Percentiles rank a stretch among this genome's conserved stretches.
Evolutionary conservation across 2,113 vertebrate genomes (phyloP).

Genomic region (Oryzias javanicus): DNA sequence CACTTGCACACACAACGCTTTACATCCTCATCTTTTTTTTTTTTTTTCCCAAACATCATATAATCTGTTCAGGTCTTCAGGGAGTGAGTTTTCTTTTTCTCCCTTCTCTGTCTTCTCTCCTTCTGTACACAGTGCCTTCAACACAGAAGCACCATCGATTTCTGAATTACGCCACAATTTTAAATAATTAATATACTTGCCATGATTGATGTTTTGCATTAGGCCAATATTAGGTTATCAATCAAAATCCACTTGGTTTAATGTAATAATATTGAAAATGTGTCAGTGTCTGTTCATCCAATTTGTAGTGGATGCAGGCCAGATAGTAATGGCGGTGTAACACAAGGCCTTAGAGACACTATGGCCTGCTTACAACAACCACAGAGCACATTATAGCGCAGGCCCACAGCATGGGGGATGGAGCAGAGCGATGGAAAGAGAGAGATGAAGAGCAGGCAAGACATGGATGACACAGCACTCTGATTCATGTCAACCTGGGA

Average conservation of each 20-base stretch:
- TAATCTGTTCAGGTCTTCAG: constrained; percentile 87
- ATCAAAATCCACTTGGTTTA: constrained; percentile 99
- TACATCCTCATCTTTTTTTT: constrained; percentile 66
- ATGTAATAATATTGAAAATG: constrained; percentile 99
- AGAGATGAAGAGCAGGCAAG: constrained; percentile 24
- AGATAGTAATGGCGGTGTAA: constrained; percentile 87
- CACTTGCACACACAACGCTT: constrained; percentile 72
- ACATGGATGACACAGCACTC: constrained; percentile 62
- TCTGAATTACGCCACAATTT: constrained; percentile 99
- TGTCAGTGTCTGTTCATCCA: constrained; percentile 96
- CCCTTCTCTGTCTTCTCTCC: constrained; percentile 47
- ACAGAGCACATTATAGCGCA: constrained; percentile 50
- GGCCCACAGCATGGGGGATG: constrained; percentile 12
- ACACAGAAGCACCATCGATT: constrained; percentile 84
- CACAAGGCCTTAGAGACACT: constrained; percentile 78
- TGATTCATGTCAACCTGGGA: constrained; percentile 5
- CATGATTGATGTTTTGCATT: constrained; percentile 99
- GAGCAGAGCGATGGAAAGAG: constrained; percentile 13
- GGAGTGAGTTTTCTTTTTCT: constrained; percentile 58
- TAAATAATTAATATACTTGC: constrained; percentile 99
- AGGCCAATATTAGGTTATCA: constrained; percentile 99
- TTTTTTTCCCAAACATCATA: constrained; percentile 76
- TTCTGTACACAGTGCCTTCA: constrained; percentile 55
- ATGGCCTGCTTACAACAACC: constrained; percentile 66
- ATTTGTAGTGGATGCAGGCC: constrained; percentile 97